Evolutionary conservation across 2,888 invertebrate species (phyloP).

Genomic region (Drosophila vallismaia): DNA sequence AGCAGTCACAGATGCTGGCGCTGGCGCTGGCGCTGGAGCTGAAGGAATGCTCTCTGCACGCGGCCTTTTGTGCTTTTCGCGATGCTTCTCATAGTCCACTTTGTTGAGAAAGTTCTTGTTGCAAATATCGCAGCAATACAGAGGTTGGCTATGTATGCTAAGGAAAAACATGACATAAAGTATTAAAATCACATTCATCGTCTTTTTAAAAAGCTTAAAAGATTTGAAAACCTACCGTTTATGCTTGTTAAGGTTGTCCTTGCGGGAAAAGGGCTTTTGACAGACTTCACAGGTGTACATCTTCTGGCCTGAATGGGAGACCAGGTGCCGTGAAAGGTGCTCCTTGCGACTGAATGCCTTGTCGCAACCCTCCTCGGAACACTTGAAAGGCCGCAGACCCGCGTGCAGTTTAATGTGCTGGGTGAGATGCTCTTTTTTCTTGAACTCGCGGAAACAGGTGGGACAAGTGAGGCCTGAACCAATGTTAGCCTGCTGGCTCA

Average conservation of each 20-base stretch:
- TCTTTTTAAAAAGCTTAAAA: background rate
- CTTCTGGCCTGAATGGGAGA: slow-evolving; percentile 88
- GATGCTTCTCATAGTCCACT: slow-evolving; percentile 88
- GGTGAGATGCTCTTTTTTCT: slow-evolving; percentile 88
- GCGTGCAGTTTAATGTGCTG: slow-evolving; percentile 88
- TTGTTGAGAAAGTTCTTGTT: slow-evolving; percentile 88
- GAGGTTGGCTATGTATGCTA: slow-evolving; percentile 81
- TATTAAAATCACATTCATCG: too few relatives aligned
- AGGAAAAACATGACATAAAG: background rate
- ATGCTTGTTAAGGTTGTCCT: slow-evolving; percentile 84
- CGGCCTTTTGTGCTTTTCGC: slow-evolving; percentile 84
- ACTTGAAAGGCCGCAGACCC: slow-evolving; percentile 88
- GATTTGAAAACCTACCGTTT: slow-evolving; percentile 71
- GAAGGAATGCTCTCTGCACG: slow-evolving; percentile 44
- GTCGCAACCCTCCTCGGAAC: slow-evolving; percentile 86
- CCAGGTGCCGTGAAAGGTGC: slow-evolving; percentile 87
- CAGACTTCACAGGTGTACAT: slow-evolving; percentile 87
- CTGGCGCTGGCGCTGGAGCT: slow-evolving; percentile 27
- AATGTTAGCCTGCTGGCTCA: slow-evolving; percentile 18
- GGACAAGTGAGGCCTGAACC: slow-evolving; percentile 57
- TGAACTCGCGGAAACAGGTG: slow-evolving; percentile 87
- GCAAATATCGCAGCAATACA: slow-evolving; percentile 87
- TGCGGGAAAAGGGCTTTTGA: slow-evolving; percentile 85
- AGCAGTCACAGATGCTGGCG: background rate
- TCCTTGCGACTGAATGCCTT: slow-evolving; percentile 89